Evolutionary conservation across 2,113 vertebrate species (phyloP).

Genomic region (Passer domesticus): DNA sequence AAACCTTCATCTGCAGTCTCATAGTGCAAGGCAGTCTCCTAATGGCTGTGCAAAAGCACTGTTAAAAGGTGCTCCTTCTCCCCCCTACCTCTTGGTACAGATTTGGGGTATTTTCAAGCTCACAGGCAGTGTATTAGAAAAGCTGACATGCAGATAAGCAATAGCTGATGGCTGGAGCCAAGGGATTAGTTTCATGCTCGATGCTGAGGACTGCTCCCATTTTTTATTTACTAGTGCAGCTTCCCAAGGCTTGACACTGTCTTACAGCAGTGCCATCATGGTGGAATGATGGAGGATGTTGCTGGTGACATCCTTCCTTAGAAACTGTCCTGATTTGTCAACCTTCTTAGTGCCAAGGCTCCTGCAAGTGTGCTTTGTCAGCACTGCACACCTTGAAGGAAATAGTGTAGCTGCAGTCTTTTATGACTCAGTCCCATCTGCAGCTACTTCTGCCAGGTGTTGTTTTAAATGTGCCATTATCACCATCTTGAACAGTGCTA

Average conservation of each 20-base stretch:
- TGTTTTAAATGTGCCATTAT: not conserved
- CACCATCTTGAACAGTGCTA: not conserved
- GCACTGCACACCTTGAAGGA: not conserved
- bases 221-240: not conserved
- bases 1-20: not conserved
- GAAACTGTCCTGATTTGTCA: not conserved
- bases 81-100: not conserved
- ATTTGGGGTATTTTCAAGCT: not conserved
- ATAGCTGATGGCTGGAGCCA: not conserved
- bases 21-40: not conserved
- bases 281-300: not conserved
- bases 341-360: not conserved
- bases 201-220: not conserved
- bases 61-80: not conserved
- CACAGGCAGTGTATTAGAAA: not conserved
- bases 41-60: not conserved
- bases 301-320: not conserved
- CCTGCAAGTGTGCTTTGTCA: not conserved
- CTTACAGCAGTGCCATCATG: not conserved
- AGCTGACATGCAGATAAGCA: not conserved
- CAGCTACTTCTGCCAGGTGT: not conserved
- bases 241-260: not conserved
- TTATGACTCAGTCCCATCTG: not conserved
- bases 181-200: not conserved
- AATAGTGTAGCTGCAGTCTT: not conserved